A percentile compares a stretch with the other conserved stretches of the same genome.
Evolutionary conservation across 30 jellyfish, hydroid and myxozoan species (phyloP).

Genomic region (Hydractinia echinata): DNA sequence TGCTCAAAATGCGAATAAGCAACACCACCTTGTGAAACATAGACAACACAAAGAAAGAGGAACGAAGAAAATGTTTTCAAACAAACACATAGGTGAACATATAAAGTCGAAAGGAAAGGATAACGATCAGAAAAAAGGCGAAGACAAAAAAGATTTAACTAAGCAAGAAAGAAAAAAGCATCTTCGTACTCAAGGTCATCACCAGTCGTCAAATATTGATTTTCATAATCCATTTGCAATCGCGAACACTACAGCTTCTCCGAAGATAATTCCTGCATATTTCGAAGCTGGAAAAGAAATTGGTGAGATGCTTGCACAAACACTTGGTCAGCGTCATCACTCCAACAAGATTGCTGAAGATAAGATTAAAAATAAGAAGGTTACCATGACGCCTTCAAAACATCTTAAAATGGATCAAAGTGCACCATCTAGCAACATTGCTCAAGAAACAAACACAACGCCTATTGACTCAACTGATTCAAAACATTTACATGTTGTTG

Average conservation of each 20-base stretch:
- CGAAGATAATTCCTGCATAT: conserved; percentile 52
- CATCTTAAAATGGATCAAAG: not conserved
- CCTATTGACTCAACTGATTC: no score
- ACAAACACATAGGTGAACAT: not conserved
- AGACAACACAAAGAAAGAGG: not conserved
- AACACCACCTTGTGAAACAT: not conserved
- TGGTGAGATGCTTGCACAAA: not conserved
- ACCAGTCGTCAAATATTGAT: not conserved
- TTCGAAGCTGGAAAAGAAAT: conserved; percentile 64
- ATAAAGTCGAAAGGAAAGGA: not conserved
- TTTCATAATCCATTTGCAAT: not conserved
- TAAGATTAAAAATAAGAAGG: not conserved
- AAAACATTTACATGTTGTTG: no score
- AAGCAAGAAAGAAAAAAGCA: not conserved
- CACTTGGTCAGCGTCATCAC: not conserved
- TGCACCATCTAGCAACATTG: not conserved
- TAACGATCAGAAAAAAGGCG: not conserved
- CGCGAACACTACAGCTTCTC: conserved; percentile 9
- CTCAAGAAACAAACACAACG: not conserved
- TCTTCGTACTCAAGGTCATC: not conserved
- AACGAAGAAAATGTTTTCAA: not conserved
- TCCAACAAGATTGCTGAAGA: not conserved
- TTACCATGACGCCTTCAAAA: not conserved
- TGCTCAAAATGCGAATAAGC: not conserved
- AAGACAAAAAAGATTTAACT: not conserved